A percentile compares a stretch with the other conserved stretches of the same genome.
Conservation (phyloP, 2,113 vertebrate species). For the Bostrychus sinensis region DNA sequence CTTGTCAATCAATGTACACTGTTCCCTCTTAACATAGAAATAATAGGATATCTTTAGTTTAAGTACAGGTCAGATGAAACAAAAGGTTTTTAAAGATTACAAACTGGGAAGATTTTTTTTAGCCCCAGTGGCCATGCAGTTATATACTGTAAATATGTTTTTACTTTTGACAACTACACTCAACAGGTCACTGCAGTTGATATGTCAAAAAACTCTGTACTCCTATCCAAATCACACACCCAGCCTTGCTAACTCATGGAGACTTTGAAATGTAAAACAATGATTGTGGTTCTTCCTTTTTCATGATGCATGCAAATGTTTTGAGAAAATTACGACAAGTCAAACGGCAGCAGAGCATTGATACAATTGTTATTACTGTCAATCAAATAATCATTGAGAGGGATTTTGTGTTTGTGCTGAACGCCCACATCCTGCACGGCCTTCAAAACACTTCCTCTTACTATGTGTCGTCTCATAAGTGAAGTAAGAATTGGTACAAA, state of each 20-base stretch:
- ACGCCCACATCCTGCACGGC: constrained; percentile 28
- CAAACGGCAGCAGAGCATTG: constrained; percentile 41
- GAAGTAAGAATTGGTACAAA: constrained; percentile 34
- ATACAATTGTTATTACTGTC: constrained; percentile 39
- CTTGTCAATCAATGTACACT: too few species aligned
- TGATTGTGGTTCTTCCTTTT: constrained; percentile 4
- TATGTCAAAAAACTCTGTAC: background rate
- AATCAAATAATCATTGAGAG: constrained; percentile 53
- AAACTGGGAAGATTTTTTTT: too few species aligned
- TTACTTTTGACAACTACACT: background rate
- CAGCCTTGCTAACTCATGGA: background rate
- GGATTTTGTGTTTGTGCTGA: constrained; percentile 33
- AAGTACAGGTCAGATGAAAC: too few species aligned
- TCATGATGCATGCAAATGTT: background rate
- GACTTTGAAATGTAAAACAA: constrained; percentile 14
- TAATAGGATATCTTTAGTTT: too few species aligned
- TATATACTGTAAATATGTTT: too few species aligned
- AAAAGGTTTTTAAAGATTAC: too few species aligned
- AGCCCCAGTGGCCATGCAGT: too few species aligned
- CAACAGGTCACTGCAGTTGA: background rate
- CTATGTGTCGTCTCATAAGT: constrained; percentile 40
- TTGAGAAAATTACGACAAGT: constrained; percentile 38
- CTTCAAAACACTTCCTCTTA: constrained; percentile 47
- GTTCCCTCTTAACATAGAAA: too few species aligned
- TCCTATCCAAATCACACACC: background rate